These are phyloP conservation scores for Dendrolimus houi DNA, from an alignment of 2,888 invertebrate species.

Conservation along the genomic window DNA sequence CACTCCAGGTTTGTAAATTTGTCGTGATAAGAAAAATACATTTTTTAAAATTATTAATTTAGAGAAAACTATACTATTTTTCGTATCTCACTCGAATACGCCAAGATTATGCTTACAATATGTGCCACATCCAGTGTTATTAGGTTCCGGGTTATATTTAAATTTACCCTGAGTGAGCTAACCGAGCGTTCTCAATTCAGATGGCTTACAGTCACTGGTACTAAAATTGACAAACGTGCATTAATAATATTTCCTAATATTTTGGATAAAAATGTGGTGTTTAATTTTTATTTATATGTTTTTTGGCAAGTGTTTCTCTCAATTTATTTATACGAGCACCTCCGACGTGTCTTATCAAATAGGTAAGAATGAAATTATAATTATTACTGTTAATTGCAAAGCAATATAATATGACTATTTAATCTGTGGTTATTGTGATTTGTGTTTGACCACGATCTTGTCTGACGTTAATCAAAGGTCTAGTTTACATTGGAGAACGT, in stretches of 20 bases:
- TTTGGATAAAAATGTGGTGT: slow-evolving; percentile 25
- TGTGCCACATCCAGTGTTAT: slow-evolving; percentile 11
- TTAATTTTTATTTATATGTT: slow-evolving; percentile 21
- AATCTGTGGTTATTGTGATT: no score
- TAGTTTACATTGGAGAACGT: no score
- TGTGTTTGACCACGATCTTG: no score
- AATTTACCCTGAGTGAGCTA: slow-evolving; percentile 27
- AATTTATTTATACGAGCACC: slow-evolving; percentile 28
- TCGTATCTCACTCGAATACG: no score
- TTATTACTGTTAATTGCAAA: neutral
- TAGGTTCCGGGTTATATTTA: slow-evolving; percentile 15
- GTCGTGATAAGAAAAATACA: no score
- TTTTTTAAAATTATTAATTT: no score
- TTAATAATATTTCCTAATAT: slow-evolving; percentile 1
- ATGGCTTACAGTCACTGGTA: slow-evolving; percentile 17
- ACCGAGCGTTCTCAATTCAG: slow-evolving; percentile 24
- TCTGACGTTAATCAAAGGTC: no score
- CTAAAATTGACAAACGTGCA: neutral
- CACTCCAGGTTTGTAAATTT: no score
- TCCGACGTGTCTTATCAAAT: slow-evolving; percentile 40
- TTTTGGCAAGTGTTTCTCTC: slow-evolving; percentile 25
- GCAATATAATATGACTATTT: no score
- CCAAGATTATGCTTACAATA: neutral
- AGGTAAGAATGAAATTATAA: slow-evolving; percentile 31
- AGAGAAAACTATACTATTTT: no score